Base-by-base conservation (phyloP, 2,888 invertebrate genomes). In the Theretra japonica region DNA sequence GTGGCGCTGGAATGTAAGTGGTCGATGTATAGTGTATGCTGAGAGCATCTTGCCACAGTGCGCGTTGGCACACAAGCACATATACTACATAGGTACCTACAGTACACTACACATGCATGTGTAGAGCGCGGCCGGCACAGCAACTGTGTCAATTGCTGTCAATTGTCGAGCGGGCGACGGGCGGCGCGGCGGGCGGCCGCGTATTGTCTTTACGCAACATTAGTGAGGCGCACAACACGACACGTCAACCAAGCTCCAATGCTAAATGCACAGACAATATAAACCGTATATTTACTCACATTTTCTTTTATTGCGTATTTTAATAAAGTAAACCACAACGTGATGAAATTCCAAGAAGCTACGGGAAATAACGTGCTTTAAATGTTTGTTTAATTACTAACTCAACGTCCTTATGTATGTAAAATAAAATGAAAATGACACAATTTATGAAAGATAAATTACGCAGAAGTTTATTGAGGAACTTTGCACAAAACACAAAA, bases 91-190 rank as follows among this genome's bases (percentile, higher is more conserved):
- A 68, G n/a, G n/a, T n/a, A n/a, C n/a, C 33, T n/a, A 15, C 48
- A n/a, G n/a, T n/a, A 70, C 65, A 72, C 48, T 23, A 30, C 30
- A 57, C 50, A 23, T 53, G 50, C 8, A 28, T 70, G 50, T 65
- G 48, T 17, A 21, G 30, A 21, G 41, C 58, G 58, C 48, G 57
- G 48, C 23, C 68, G 50, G 58, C 48, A 28, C 23, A 41, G 70
- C 78, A 79, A 76, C 77, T 79, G 78, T 77, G 77, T 78, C 77
- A 80, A 79, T 74, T 75, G 71, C 71, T 72, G 70, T 60, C 73
- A 76, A 72, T 76, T 77, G 76, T 77, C 74, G 53, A 21, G 68
- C 58, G 58, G 48, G 68, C 62, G n/a, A 21, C 30, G 33, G 41
- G 41, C 15, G 41, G 41, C 41, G 41, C 15, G 41, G 41, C 41